Conservation (phyloP, 2,113 vertebrate species). For the Sylvicapra grimmia region DNA sequence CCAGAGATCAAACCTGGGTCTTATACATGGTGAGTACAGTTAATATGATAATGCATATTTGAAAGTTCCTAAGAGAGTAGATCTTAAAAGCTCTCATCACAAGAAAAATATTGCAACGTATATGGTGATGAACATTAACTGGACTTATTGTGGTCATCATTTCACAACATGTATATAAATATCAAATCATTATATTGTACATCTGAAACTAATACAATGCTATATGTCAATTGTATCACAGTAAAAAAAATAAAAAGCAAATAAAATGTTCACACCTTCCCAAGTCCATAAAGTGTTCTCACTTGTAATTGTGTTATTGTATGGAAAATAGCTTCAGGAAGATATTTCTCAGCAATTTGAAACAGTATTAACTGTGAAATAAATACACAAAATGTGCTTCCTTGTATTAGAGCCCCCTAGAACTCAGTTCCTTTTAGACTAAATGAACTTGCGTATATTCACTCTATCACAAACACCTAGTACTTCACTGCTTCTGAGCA, state of each 20-base stretch:
- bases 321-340: background rate
- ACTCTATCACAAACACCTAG: too few species aligned
- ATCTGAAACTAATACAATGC: background rate
- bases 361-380: background rate
- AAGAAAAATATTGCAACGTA: background rate
- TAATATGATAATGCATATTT: background rate
- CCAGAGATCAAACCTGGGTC: background rate
- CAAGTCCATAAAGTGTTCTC: background rate
- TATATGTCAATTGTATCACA: background rate
- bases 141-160: background rate
- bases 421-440: too few species aligned
- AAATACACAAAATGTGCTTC: too few species aligned
- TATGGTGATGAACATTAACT: background rate
- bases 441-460: too few species aligned
- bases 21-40: background rate
- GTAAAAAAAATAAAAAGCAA: background rate
- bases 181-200: background rate
- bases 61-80: background rate
- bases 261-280: background rate
- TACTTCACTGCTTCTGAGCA: too few species aligned
- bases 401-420: too few species aligned
- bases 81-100: background rate
- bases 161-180: background rate
- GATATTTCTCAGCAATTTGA: background rate
- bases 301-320: background rate